Evolutionary conservation across 2,113 vertebrate genomes (phyloP).

Genomic region (Tupaia tana): DNA sequence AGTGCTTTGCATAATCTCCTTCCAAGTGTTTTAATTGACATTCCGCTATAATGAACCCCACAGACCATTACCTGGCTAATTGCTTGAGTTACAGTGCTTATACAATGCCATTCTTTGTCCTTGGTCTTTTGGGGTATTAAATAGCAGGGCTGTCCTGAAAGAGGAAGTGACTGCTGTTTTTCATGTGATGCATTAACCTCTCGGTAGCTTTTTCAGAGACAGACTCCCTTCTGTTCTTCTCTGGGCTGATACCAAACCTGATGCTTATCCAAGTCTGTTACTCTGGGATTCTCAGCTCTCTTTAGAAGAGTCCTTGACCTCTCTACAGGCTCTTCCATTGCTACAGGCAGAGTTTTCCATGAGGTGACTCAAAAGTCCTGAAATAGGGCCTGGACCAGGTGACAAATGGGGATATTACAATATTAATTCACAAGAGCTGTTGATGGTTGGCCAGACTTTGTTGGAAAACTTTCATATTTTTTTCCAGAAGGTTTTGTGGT

Average conservation of each 20-base stretch:
- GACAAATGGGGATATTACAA: background rate
- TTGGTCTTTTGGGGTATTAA: constrained; percentile 78
- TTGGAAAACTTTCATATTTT: background rate
- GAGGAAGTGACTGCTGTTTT: constrained; percentile 77
- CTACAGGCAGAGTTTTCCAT: background rate
- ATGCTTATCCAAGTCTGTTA: constrained; percentile 59
- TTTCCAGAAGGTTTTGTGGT: no score
- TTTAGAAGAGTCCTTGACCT: constrained; percentile 27
- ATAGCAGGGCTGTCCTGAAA: constrained; percentile 69
- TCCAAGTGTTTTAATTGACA: constrained; percentile 80
- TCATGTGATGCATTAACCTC: constrained; percentile 73
- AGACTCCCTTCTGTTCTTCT: constrained; percentile 75
- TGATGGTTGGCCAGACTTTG: constrained; percentile 11
- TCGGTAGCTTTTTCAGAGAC: constrained; percentile 72
- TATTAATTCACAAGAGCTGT: background rate
- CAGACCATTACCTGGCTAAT: constrained; percentile 84
- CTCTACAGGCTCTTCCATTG: background rate
- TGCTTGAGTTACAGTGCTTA: constrained; percentile 79
- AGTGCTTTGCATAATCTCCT: constrained; percentile 73
- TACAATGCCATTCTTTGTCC: constrained; percentile 83
- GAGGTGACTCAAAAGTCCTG: background rate
- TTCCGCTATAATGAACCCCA: constrained; percentile 82
- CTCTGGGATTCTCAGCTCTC: constrained; percentile 44
- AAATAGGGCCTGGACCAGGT: background rate
- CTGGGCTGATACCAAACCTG: constrained; percentile 57